Evolutionary conservation across 2,113 vertebrate genomes (phyloP).

Genomic region (Hyla sarda): DNA sequence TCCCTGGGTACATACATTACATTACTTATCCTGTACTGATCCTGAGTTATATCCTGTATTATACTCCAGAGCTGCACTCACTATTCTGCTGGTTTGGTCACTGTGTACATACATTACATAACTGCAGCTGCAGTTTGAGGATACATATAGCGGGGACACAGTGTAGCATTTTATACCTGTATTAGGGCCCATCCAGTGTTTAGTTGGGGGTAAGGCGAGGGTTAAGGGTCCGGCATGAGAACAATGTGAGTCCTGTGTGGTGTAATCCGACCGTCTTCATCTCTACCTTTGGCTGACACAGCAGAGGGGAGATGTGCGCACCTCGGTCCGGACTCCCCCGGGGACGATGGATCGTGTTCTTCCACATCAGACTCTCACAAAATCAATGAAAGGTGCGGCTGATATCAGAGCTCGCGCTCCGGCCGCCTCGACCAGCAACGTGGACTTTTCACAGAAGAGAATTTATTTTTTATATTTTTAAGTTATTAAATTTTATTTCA

Average conservation of each 20-base stretch:
- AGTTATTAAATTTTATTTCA: neutral
- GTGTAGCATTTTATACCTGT: neutral
- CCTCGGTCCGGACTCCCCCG: neutral
- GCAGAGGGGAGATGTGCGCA: slow-evolving; percentile 11
- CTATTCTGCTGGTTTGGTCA: no score
- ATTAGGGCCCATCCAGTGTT: neutral
- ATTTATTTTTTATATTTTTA: no score
- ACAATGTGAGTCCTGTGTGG: slow-evolving; percentile 23
- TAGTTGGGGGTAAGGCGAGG: neutral
- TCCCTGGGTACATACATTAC: no score
- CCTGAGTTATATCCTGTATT: no score
- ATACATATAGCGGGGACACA: no score
- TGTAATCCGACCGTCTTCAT: slow-evolving; percentile 2
- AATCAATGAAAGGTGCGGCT: slow-evolving; percentile 7
- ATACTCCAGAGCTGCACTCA: no score
- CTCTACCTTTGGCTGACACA: slow-evolving; percentile 30
- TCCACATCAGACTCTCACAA: neutral
- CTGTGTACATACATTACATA: no score
- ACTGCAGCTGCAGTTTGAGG: no score
- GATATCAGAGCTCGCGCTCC: neutral
- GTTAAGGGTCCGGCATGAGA: neutral
- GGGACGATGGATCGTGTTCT: neutral
- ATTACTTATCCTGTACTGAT: no score
- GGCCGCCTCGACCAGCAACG: no score
- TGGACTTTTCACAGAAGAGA: no score